phyloP scores from a whole-genome alignment of 1,140 invertebrate genomes.

The Arctopsyche grandis region DNA sequence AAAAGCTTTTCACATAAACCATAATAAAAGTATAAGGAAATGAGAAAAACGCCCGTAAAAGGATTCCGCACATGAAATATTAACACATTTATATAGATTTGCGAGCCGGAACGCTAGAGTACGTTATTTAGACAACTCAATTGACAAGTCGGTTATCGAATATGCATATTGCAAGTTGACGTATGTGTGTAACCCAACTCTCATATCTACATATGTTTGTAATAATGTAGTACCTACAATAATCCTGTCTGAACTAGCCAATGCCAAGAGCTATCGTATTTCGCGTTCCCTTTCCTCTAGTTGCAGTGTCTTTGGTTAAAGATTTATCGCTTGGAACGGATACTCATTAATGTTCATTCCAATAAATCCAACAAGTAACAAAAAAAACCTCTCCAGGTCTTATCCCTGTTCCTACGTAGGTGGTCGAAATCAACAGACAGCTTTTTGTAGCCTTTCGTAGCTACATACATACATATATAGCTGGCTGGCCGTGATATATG shows the following conservation, averaged over 20 bases:
- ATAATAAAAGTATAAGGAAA: not conserved
- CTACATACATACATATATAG: too few species aligned
- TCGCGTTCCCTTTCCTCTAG: not conserved
- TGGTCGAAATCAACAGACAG: not conserved
- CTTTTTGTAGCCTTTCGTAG: too few species aligned
- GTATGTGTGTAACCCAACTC: too few species aligned
- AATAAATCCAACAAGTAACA: constrained; percentile 1
- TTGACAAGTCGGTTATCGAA: too few species aligned
- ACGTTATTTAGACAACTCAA: too few species aligned
- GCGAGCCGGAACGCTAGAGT: too few species aligned
- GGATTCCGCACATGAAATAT: not conserved
- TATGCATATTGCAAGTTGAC: too few species aligned
- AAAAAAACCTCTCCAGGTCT: not conserved
- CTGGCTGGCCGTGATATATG: not conserved
- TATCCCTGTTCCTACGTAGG: not conserved
- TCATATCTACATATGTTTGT: too few species aligned
- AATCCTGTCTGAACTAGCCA: not conserved
- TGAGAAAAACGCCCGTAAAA: not conserved
- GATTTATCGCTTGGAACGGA: not conserved
- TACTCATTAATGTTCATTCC: not conserved
- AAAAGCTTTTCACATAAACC: not conserved
- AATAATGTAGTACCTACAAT: not conserved
- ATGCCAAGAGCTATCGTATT: not conserved
- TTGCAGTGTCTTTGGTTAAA: not conserved
- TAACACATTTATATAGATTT: not conserved